Evolutionary conservation across 1,140 invertebrate species (phyloP).

Genomic region (Trigoniulus corallinus): DNA sequence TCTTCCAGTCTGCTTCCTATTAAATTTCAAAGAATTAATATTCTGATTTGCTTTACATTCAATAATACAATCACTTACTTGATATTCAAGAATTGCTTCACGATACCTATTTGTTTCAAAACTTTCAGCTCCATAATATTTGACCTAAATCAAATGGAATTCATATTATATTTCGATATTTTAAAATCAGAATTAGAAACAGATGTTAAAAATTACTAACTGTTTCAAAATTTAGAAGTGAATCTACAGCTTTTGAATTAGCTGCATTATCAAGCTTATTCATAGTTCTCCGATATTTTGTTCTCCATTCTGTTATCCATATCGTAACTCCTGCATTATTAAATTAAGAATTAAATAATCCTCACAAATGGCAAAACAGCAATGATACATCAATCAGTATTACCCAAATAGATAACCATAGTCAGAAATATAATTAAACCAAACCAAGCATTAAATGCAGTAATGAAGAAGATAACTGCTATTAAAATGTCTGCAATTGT

Average conservation of each 20-base stretch:
- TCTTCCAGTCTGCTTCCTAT: constrained; percentile 74
- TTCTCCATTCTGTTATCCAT: constrained; percentile 83
- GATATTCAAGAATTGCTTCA: constrained; percentile 61
- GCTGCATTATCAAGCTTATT: constrained; percentile 83
- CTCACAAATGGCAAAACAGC: not conserved
- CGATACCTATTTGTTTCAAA: constrained; percentile 76
- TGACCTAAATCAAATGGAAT: no score
- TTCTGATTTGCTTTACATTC: constrained; percentile 78
- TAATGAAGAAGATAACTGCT: constrained; percentile 78
- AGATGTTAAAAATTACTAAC: constrained; percentile 22
- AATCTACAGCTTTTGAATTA: constrained; percentile 82
- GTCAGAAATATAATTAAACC: constrained; percentile 83
- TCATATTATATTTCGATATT: no score
- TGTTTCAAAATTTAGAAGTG: constrained; percentile 93
- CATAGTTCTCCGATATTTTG: constrained; percentile 80
- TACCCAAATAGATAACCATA: constrained; percentile 83
- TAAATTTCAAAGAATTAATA: constrained; percentile 19
- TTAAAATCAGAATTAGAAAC: not conserved
- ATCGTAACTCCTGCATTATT: constrained; percentile 55
- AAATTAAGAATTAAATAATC: not conserved
- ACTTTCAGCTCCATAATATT: constrained; percentile 84
- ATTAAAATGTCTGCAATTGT: constrained; percentile 83
- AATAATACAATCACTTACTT: constrained; percentile 36
- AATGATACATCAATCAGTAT: no score
- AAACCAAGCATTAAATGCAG: constrained; percentile 79